Percentiles rank a stretch among this genome's conserved stretches.
Evolutionary conservation across 2,113 vertebrate genomes (phyloP).

Genomic region (Choloepus hoffmanni): DNA sequence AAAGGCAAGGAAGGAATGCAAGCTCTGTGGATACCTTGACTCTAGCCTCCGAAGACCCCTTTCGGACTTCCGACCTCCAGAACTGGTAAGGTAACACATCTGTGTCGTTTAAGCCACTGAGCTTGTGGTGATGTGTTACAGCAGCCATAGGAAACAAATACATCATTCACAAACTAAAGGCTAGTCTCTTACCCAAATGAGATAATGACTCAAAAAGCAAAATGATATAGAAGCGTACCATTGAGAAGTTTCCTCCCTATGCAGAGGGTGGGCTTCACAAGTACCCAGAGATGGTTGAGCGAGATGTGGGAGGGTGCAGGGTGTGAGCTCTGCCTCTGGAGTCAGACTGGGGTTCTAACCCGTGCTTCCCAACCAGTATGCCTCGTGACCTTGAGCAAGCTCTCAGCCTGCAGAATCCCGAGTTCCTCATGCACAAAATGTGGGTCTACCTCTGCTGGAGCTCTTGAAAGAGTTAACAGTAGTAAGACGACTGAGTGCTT

Average conservation of each 20-base stretch:
- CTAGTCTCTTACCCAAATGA: background rate
- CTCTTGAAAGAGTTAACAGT: background rate
- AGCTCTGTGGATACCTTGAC: background rate
- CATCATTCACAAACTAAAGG: background rate
- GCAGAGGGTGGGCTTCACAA: background rate
- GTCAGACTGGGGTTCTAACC: background rate
- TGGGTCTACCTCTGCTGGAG: background rate
- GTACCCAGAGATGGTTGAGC: accelerated
- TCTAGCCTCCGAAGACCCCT: background rate
- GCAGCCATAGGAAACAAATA: too few relatives aligned
- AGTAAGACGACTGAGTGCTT: background rate
- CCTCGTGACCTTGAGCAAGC: background rate
- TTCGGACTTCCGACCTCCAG: too few relatives aligned
- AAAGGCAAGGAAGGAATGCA: background rate
- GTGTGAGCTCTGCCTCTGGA: background rate
- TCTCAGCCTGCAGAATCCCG: too few relatives aligned
- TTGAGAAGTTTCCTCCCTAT: background rate
- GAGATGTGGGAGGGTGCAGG: accelerated
- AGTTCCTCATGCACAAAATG: background rate
- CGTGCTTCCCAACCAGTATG: accelerated
- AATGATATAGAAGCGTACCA: background rate
- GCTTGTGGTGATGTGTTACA: too few relatives aligned
- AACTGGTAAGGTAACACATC: too few relatives aligned
- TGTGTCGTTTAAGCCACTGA: too few relatives aligned
- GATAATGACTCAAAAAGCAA: background rate